Conservation (phyloP, 1,140 invertebrate species). For the Habropoda laboriosa region DNA sequence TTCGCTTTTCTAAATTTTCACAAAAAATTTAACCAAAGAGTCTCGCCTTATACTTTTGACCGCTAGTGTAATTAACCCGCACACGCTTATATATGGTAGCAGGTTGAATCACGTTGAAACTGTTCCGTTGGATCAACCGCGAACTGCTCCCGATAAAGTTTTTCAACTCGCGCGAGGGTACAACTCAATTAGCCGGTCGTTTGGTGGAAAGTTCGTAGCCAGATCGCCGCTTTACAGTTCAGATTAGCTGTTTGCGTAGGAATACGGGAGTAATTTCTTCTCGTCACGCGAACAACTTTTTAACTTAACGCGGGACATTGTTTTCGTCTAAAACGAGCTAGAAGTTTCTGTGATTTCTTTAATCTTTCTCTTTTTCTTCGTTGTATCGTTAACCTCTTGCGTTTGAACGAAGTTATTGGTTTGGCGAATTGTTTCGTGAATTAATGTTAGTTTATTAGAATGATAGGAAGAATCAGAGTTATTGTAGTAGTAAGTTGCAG, state of each 20-base stretch:
- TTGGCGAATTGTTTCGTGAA: neutral
- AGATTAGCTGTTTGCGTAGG: constrained; percentile 45
- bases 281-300: constrained; percentile 41
- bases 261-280: constrained; percentile 41
- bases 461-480: no score
- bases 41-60: neutral
- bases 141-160: constrained; percentile 39
- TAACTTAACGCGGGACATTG: constrained; percentile 1
- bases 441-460: neutral
- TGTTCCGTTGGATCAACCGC: constrained; percentile 36
- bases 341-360: neutral
- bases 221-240: constrained; percentile 50
- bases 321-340: neutral
- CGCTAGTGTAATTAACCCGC: neutral
- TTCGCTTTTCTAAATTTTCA: no score
- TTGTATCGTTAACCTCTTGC: neutral
- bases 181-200: constrained; percentile 48
- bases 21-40: no score
- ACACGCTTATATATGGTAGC: neutral
- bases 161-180: constrained; percentile 22
- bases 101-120: constrained; percentile 24
- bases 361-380: neutral
- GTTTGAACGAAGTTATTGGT: neutral
- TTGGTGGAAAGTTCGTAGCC: constrained; percentile 44
- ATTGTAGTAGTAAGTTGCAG: no score